phyloP scores from a whole-genome alignment of 2,797 vertebrate species.

The Ateles fusciceps region DNA sequence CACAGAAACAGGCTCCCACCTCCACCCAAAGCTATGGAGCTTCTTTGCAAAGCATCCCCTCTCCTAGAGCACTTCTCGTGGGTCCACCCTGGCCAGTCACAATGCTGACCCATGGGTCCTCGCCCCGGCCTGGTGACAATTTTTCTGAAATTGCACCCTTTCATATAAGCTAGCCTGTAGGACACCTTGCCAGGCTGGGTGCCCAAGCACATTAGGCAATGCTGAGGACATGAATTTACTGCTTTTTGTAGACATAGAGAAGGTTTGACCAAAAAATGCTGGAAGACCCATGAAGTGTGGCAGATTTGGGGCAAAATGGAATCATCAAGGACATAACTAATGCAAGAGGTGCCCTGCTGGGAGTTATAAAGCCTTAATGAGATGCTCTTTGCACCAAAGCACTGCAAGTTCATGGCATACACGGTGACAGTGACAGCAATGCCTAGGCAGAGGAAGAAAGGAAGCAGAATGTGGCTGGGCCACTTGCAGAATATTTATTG shows the following conservation, averaged over 20 bases:
- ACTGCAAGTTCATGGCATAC: neutral
- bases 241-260: neutral
- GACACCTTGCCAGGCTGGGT: neutral
- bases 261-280: neutral
- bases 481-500: neutral
- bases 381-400: neutral
- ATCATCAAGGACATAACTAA: neutral
- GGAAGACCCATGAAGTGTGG: neutral
- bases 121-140: neutral
- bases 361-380: neutral
- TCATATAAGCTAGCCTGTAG: neutral
- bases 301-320: neutral
- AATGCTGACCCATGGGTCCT: neutral
- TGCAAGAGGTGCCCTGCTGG: neutral
- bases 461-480: neutral
- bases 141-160: neutral
- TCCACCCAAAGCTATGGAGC: neutral
- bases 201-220: neutral
- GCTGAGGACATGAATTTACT: neutral
- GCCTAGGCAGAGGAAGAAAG: neutral
- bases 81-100: fast-evolving
- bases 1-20: neutral
- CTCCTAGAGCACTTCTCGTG: neutral
- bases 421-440: too few species aligned
- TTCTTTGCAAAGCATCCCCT: neutral